Evolutionary conservation across 2,797 vertebrate species (phyloP), one percentile per base, ranked within the genome.

Genomic region (Propithecus deckenii): DNA sequence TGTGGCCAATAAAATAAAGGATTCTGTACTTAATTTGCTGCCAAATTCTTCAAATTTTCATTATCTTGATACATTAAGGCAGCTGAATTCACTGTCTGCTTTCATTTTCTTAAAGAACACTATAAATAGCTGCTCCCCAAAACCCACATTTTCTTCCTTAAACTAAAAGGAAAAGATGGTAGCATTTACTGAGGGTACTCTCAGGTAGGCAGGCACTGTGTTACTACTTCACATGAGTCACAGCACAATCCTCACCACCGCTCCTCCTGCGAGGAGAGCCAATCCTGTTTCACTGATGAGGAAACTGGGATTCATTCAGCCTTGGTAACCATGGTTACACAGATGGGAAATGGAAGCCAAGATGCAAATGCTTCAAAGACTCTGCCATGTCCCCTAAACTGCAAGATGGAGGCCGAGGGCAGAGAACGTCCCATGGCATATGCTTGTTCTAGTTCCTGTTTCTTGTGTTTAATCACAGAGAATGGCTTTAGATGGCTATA

Each of bases 1-100:
- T 38, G 61, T 83, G 61, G 84, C 91, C 85, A n/a, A 74, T 65
- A 57, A 95, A 97, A 97, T 43, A 63, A 97, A 97, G 94, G 93
- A 81, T 92, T 67, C 28, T 20, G 90, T 63, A 95, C 93, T 91
- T 92, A 67, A 57, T 48, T 61, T 96, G 84, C 89, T 95, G 97
- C 59, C 98, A 96, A 97, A 83, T 43, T 87, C 94, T 95, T 94
- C 97, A 97, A 97, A 94, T 61, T 95, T 92, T 91, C 83, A 98
- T 95, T 76, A 86, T n/a, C 65, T 81, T 75, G 55, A 97, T 81
- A 96, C 52, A 32, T 65, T n/a, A 96, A 95, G 94, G 71, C 7
- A 95, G 63, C 59, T 94, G 88, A 96, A 50, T 94, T 91, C 79
- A 95, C 59, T 3, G 52, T 32, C 35, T 69, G 35, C 74, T 96